phyloP scores from a whole-genome alignment of 2,113 vertebrate species.

The Ochotona princeps region DNA sequence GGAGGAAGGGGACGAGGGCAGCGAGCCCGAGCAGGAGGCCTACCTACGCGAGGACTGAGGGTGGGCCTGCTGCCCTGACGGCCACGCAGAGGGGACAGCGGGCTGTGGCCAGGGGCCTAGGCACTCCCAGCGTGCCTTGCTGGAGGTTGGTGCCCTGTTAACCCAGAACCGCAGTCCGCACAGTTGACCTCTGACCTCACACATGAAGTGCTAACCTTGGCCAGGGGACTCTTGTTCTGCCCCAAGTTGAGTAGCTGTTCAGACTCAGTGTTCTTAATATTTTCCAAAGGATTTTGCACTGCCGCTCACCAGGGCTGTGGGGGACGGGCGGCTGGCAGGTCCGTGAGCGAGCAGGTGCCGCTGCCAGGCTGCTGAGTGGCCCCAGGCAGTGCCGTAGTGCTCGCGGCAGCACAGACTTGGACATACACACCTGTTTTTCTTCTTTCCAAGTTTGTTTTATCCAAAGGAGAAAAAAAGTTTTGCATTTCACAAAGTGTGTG shows the following conservation, averaged over 20 bases:
- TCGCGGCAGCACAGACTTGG: neutral
- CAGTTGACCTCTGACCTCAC: neutral
- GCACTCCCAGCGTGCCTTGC: no score
- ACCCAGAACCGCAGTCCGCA: no score
- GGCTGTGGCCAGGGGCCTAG: no score
- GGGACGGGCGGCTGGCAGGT: neutral
- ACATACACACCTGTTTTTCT: neutral
- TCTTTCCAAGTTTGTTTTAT: neutral
- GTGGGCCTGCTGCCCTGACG: neutral
- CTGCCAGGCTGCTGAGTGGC: no score
- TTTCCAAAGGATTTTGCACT: constrained; percentile 39
- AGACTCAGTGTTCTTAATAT: constrained; percentile 50
- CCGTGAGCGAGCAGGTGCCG: neutral
- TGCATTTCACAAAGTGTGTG: neutral
- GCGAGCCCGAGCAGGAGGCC: constrained; percentile 81
- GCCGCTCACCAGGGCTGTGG: neutral
- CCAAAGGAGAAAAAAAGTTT: constrained; percentile 44
- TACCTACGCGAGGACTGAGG: constrained; percentile 89
- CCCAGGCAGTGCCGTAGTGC: neutral
- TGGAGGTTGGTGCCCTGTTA: no score
- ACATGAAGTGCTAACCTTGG: neutral
- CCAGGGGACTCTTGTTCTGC: neutral
- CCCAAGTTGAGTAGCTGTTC: constrained; percentile 40
- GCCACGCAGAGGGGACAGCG: neutral
- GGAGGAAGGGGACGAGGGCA: constrained; percentile 72